Evolutionary conservation across 2,888 invertebrate genomes (phyloP).

Genomic region (Monopis laevigella): DNA sequence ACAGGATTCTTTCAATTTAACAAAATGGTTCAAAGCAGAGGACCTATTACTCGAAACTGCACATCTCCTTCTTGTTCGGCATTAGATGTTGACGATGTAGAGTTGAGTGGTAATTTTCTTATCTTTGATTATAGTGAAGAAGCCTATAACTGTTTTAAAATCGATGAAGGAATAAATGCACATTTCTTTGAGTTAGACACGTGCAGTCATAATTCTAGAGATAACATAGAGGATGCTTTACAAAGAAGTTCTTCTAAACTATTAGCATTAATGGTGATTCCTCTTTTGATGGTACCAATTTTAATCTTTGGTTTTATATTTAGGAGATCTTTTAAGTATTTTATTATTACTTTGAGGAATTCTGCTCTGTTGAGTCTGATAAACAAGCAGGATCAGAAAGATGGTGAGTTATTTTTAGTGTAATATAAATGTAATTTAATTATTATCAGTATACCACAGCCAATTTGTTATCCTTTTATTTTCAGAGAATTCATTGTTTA

Average conservation of each 20-base stretch:
- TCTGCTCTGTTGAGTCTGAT: conserved; percentile 64
- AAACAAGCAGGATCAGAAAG: conserved; percentile 40
- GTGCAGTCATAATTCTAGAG: conserved; percentile 26
- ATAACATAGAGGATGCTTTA: conserved; percentile 22
- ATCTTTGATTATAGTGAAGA: conserved; percentile 31
- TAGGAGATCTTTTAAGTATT: conserved; percentile 68
- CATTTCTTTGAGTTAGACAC: conserved; percentile 23
- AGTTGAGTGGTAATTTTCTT: conserved; percentile 27
- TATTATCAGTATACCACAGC: too few species aligned
- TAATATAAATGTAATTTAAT: too few species aligned
- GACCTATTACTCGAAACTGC: conserved; percentile 19
- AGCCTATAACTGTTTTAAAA: conserved; percentile 30
- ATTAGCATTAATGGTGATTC: conserved; percentile 28
- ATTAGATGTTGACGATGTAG: conserved; percentile 17
- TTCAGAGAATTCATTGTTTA: conserved; percentile 34
- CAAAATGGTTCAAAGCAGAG: conserved; percentile 23
- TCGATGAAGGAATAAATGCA: conserved; percentile 25
- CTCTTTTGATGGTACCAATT: conserved; percentile 26
- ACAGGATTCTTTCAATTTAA: conserved; percentile 32
- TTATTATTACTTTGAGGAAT: conserved; percentile 65
- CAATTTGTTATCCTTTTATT: neutral
- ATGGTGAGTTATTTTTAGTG: too few species aligned
- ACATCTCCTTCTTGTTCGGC: conserved; percentile 16
- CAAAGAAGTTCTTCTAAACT: conserved; percentile 22
- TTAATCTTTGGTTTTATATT: conserved; percentile 28